Conservation (phyloP, 2,888 invertebrate genomes). For the Boloria selene region DNA sequence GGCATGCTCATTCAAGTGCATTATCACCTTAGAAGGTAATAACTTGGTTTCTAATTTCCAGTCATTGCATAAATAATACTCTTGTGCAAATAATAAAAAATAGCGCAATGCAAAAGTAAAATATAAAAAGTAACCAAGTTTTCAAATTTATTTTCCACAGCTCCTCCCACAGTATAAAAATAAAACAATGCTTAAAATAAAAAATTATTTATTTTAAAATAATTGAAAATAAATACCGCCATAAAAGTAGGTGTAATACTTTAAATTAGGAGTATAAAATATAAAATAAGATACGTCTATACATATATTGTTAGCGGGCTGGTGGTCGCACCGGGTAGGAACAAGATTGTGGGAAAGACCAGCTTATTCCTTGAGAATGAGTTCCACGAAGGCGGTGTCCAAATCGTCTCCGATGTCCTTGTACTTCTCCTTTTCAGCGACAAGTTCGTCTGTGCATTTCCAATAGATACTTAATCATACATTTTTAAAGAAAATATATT, state of each 20-base stretch:
- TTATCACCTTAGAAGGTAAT: too few relatives aligned
- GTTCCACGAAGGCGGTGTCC: slow-evolving; percentile 99
- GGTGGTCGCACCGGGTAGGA: slow-evolving; percentile 45
- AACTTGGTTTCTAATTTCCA: too few relatives aligned
- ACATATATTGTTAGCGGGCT: slow-evolving; percentile 64
- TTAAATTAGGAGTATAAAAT: slow-evolving; percentile 78
- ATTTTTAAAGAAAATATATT: neutral
- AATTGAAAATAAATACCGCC: slow-evolving; percentile 80
- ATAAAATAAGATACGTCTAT: slow-evolving; percentile 70
- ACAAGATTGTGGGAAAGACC: slow-evolving; percentile 19
- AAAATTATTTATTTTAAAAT: slow-evolving; percentile 73
- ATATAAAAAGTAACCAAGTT: slow-evolving; percentile 18
- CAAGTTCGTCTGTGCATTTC: slow-evolving; percentile 89
- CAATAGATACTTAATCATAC: slow-evolving; percentile 24
- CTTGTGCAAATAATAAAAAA: neutral
- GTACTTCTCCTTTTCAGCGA: slow-evolving; percentile 99
- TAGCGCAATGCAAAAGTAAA: neutral
- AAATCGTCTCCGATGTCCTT: slow-evolving; percentile 99
- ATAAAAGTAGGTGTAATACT: slow-evolving; percentile 76
- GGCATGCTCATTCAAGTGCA: too few relatives aligned
- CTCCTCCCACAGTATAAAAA: slow-evolving; percentile 40
- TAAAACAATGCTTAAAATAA: slow-evolving; percentile 60
- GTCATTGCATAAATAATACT: neutral
- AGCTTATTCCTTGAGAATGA: slow-evolving; percentile 87
- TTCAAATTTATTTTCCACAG: neutral